Percentiles rank a stretch among this genome's conserved stretches.
These are phyloP conservation scores for Eubucco bourcierii DNA, from an alignment of 2,113 vertebrate genomes.

Conservation along the genomic window DNA sequence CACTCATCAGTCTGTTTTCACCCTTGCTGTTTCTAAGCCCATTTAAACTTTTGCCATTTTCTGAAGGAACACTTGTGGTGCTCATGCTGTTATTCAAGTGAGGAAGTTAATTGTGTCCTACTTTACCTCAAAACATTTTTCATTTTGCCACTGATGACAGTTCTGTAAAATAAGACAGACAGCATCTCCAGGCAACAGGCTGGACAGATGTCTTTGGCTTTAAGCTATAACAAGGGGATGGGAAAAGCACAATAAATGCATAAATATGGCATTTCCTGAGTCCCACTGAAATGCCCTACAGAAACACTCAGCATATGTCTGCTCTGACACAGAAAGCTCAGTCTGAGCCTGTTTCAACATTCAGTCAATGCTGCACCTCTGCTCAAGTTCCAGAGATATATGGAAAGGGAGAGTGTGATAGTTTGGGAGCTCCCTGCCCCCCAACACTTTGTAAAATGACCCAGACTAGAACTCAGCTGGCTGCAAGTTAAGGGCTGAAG, in stretches of 20 bases:
- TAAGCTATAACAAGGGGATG: background rate
- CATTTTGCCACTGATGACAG: background rate
- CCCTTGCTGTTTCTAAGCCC: background rate
- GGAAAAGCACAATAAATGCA: background rate
- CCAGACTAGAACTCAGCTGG: too few relatives aligned
- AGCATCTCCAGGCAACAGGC: background rate
- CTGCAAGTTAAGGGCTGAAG: too few relatives aligned
- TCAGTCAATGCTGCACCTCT: background rate
- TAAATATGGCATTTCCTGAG: slow-evolving; percentile 6
- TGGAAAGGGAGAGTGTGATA: background rate
- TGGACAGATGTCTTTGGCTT: background rate
- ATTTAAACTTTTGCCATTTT: background rate
- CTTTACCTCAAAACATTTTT: background rate
- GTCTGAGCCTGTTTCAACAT: background rate
- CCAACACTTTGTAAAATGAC: too few relatives aligned
- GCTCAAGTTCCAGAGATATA: background rate
- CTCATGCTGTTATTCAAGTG: background rate
- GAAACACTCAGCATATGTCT: background rate
- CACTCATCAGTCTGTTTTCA: background rate
- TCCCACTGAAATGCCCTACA: background rate
- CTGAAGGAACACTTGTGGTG: background rate
- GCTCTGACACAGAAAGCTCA: background rate
- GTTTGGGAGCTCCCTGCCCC: too few relatives aligned
- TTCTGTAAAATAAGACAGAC: background rate
- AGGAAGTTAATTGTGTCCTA: background rate